Base-by-base conservation (phyloP, 92 coral and sea anemone species). In the Nematostella vectensis region DNA sequence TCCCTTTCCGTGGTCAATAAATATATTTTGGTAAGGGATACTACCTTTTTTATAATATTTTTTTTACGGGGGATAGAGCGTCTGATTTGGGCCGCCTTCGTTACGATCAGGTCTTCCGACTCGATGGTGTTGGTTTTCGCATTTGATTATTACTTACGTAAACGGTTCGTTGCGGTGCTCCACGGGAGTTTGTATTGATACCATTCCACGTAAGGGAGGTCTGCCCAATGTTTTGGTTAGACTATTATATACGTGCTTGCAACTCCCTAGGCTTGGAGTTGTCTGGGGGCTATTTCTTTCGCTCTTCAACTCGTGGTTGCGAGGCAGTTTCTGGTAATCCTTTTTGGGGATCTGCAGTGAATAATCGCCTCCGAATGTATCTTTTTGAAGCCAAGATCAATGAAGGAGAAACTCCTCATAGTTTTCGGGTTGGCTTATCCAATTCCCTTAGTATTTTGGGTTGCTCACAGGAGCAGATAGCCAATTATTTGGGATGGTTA, bases 361-460 rank as follows among this genome's bases (percentile, higher is more conserved):
- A 59, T 28, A 50, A 69, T 47, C 69, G 69, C 0, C 70, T 63
- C n/a, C 68, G 75, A 13, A 30, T 25, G 21, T 48, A 69, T 48
- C 53, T 69, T 19, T 12, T 18, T 1, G 59, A 60, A 18, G 69
- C 74, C 12, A 38, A 38, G 1, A 12, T 68, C 3, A 1, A 30
- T 11, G 58, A 9, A 0, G 49, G 62, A 3, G 40, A 62, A 53
- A 70, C 76, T 47, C 76, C 69, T 2, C 76, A 70, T 33, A 61
- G 76, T 50, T 70, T 61, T 39, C 40, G 62, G 10, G 76, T 70
- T 53, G 76, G 76, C 47, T 47, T 69, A 31, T 69, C 69, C 8
- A 51, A 28, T 48, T 59, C 76, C 20, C 29, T 61, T 30, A 26
- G 22, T 11, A 31, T 49, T 26, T 18, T 69, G 21, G 68, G 62